A percentile compares a stretch with the other conserved stretches of the same genome.
phyloP scores from a whole-genome alignment of 2,797 vertebrate species.

The Aphelocoma californica region DNA sequence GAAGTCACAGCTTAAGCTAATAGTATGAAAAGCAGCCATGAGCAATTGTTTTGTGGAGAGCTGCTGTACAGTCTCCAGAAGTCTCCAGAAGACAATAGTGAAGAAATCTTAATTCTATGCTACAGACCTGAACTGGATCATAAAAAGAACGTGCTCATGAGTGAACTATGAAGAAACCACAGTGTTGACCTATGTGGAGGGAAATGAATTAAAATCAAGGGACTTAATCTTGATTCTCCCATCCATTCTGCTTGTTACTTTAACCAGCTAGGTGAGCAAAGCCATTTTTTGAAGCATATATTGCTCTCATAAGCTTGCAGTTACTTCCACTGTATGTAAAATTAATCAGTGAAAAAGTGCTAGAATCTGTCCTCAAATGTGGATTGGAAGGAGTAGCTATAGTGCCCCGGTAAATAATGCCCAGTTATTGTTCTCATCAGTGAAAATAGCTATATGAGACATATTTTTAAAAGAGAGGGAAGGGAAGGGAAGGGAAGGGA shows the following conservation, averaged over 20 bases:
- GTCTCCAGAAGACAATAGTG: not conserved
- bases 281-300: not conserved
- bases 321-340: not conserved
- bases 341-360: not conserved
- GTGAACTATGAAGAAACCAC: not conserved
- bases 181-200: not conserved
- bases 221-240: not conserved
- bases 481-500: not conserved
- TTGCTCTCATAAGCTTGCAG: not conserved
- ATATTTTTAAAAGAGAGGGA: not conserved
- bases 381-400: not conserved
- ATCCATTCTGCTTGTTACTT: not conserved
- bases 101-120: not conserved
- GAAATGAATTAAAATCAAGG: not conserved
- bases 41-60: not conserved
- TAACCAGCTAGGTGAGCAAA: not conserved
- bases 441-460: not conserved
- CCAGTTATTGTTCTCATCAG: not conserved
- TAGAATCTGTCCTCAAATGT: not conserved
- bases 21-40: not conserved
- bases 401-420: not conserved
- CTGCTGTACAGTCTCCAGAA: not conserved
- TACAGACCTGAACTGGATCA: not conserved
- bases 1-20: not conserved
- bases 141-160: not conserved